These are phyloP conservation scores for Caenorhabditis brenneri DNA, from an alignment of 1,140 invertebrate genomes.

Conservation along the genomic window DNA sequence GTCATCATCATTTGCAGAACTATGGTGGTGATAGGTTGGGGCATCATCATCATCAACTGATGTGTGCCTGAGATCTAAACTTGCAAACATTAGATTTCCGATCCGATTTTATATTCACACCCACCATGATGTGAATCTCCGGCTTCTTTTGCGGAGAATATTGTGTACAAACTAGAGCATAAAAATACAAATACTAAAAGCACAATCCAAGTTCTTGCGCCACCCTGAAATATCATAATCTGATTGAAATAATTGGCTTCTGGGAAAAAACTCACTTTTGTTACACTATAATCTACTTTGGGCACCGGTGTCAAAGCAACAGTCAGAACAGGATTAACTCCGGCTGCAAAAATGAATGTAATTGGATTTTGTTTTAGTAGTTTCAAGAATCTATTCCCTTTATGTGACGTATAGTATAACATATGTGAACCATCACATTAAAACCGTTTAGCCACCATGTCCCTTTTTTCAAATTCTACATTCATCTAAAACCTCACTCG, in stretches of 20 bases:
- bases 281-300: conserved; percentile 51
- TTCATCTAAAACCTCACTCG: neutral
- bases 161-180: conserved; percentile 48
- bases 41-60: conserved; percentile 45
- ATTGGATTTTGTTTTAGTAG: too few species aligned
- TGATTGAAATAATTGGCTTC: neutral
- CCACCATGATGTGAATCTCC: conserved; percentile 46
- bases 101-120: neutral
- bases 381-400: too few species aligned
- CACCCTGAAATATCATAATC: conserved; percentile 28
- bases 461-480: too few species aligned
- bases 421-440: too few species aligned
- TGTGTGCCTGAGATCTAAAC: conserved; percentile 48
- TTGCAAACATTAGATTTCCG: neutral
- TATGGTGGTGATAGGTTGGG: neutral
- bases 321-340: conserved; percentile 45
- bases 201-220: conserved; percentile 50
- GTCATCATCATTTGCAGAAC: neutral
- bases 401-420: too few species aligned
- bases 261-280: conserved; percentile 21
- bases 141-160: conserved; percentile 50
- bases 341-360: conserved; percentile 37
- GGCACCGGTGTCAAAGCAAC: conserved; percentile 46
- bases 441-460: too few species aligned
- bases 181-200: conserved; percentile 50